Percentiles rank a stretch among this genome's conserved stretches.
Evolutionary conservation across 2,888 invertebrate species (phyloP).

Genomic region (Drosophila pegasa): DNA sequence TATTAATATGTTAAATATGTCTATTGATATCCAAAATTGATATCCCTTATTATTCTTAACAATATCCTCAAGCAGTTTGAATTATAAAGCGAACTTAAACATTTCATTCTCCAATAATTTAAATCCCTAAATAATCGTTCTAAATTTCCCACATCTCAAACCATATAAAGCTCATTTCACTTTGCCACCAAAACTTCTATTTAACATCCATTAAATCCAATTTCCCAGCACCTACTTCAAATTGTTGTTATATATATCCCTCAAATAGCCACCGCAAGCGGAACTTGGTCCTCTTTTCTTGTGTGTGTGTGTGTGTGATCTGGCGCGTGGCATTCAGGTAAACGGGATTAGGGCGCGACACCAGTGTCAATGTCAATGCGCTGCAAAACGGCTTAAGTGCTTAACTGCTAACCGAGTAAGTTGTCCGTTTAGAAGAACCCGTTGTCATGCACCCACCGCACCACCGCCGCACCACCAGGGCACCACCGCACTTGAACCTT

Average conservation of each 20-base stretch:
- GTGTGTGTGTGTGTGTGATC: constrained; percentile 9
- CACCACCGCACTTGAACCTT: constrained; percentile 1
- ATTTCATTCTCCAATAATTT: no score
- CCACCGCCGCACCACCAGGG: neutral
- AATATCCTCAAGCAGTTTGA: no score
- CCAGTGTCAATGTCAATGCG: constrained; percentile 57
- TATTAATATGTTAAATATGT: no score
- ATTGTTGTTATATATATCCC: neutral
- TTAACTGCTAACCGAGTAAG: constrained; percentile 33
- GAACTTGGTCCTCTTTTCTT: neutral
- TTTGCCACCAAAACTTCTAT: neutral
- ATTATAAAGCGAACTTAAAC: no score
- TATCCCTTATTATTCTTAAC: no score
- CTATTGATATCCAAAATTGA: no score
- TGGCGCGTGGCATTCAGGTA: constrained; percentile 35
- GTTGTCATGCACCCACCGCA: constrained; percentile 9
- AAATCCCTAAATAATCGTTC: no score
- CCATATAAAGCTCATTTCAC: neutral
- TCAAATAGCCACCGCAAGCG: neutral
- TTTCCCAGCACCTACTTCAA: neutral
- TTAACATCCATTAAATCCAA: no score
- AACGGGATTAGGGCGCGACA: constrained; percentile 56
- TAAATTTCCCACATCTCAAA: no score
- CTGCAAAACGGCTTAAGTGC: constrained; percentile 43
- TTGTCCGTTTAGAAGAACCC: constrained; percentile 22